Evolutionary conservation across 2,113 vertebrate genomes (phyloP).

Genomic region (Aix galericulata): DNA sequence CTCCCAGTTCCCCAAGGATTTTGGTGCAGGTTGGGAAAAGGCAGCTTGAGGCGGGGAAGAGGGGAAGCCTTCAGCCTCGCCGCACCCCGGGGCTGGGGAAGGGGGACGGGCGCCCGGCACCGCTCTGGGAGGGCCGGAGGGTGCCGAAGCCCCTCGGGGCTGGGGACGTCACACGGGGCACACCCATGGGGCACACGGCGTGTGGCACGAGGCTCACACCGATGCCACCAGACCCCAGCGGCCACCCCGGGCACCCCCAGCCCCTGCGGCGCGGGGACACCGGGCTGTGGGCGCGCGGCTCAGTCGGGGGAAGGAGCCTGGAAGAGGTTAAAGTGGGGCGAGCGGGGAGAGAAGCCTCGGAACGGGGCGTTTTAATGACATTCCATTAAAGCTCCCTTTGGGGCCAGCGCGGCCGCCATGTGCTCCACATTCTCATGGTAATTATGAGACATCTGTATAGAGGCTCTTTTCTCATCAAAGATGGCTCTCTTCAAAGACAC

Average conservation of each 20-base stretch:
- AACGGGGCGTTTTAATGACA: constrained; percentile 39
- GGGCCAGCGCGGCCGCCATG: constrained; percentile 19
- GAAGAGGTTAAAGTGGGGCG: neutral
- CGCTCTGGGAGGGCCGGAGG: neutral
- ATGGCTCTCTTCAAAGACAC: constrained; percentile 50
- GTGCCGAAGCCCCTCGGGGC: too few relatives aligned
- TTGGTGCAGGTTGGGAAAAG: neutral
- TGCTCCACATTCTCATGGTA: constrained; percentile 65
- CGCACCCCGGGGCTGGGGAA: accelerated
- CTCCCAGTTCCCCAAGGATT: neutral
- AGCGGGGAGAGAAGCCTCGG: neutral
- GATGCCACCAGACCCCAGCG: accelerated
- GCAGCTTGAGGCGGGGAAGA: neutral
- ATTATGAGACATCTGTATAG: constrained; percentile 52
- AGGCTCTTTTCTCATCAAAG: constrained; percentile 49
- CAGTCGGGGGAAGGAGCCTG: neutral
- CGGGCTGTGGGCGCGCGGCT: neutral
- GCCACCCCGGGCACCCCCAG: neutral
- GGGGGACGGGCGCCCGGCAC: neutral
- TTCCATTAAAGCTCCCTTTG: constrained; percentile 58
- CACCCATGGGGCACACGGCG: neutral
- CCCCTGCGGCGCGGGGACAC: neutral
- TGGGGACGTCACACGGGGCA: accelerated
- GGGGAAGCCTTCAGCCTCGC: neutral
- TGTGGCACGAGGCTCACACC: neutral